Evolutionary conservation across 1,140 invertebrate species (phyloP).

Genomic region (Chelonus insularis): DNA sequence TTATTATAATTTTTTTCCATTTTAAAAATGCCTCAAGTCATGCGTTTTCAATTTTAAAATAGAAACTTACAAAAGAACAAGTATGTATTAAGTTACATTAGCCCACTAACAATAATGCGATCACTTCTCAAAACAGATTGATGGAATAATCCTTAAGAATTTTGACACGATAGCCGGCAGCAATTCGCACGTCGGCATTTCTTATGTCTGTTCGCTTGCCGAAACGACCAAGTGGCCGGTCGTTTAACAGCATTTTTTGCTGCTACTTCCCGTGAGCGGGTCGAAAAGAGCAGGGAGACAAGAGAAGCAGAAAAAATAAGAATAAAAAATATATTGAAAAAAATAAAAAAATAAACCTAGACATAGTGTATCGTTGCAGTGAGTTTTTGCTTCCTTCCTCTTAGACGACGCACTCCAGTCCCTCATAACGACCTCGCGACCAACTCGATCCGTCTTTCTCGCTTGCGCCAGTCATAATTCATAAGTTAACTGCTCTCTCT

Average conservation of each 20-base stretch:
- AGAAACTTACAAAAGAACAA: too few relatives aligned
- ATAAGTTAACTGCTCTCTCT: conserved; percentile 54
- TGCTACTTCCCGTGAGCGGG: conserved; percentile 30
- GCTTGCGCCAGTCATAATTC: conserved; percentile 53
- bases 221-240: conserved; percentile 27
- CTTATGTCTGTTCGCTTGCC: conserved; percentile 10
- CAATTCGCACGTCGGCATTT: conserved; percentile 25
- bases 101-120: neutral
- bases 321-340: conserved; percentile 20
- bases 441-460: conserved; percentile 51
- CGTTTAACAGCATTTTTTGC: conserved; percentile 37
- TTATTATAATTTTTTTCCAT: neutral
- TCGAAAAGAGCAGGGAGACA: conserved; percentile 21
- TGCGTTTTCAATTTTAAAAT: too few relatives aligned
- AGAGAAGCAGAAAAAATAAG: conserved; percentile 20
- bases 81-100: neutral
- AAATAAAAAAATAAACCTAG: conserved; percentile 7
- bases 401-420: conserved; percentile 21
- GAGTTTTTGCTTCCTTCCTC: conserved; percentile 39
- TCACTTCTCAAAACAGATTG: neutral
- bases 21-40: neutral
- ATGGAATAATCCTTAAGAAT: conserved; percentile 11
- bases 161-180: conserved; percentile 8
- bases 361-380: conserved; percentile 38
- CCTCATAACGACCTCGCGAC: conserved; percentile 45